Conservation (phyloP, 2,113 vertebrate species). For the Oreochromis spilurus region DNA sequence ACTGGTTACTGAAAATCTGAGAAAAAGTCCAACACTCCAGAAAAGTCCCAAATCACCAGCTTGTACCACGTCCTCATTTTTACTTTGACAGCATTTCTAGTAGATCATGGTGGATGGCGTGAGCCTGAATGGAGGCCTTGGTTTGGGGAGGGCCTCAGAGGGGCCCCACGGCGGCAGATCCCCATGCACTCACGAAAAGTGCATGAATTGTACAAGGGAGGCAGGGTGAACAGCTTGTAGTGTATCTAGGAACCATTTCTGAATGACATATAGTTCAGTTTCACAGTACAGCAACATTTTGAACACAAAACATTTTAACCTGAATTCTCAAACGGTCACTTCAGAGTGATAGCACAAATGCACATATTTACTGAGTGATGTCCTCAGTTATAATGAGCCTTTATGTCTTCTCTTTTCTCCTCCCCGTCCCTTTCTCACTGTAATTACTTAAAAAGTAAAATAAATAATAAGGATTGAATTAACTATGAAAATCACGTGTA, state of each 20-base stretch:
- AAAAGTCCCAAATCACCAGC: neutral
- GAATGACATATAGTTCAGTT: neutral
- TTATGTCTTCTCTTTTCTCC: neutral
- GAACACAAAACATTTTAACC: neutral
- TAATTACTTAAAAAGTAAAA: neutral
- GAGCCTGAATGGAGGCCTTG: neutral
- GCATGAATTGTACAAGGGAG: neutral
- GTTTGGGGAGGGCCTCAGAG: neutral
- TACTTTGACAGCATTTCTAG: neutral
- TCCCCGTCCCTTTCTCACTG: neutral
- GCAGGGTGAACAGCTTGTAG: neutral
- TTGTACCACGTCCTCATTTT: neutral
- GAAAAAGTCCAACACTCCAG: neutral
- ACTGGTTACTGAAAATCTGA: neutral
- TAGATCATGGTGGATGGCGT: neutral
- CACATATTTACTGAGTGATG: neutral
- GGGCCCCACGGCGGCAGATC: neutral
- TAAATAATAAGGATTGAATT: neutral
- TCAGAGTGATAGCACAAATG: neutral
- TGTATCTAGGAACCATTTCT: neutral
- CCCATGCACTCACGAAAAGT: neutral
- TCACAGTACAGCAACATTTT: neutral
- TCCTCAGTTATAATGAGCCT: neutral
- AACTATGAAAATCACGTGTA: neutral
- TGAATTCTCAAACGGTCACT: neutral